Evolutionary conservation across 2,113 vertebrate species (phyloP).

Genomic region (human): GRCh38 chr18:41783501-41784000

Average conservation of each 20-base stretch:
- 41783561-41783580: background rate
- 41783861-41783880: conserved; percentile 87
- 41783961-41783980: conserved; percentile 77
- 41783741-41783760: conserved; percentile 80
- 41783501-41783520: background rate
- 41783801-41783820: conserved; percentile 71
- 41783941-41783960: conserved; percentile 79
- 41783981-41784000: conserved; percentile 83
- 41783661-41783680: conserved; percentile 62
- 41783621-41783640: background rate
- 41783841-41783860: conserved; percentile 84
- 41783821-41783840: conserved; percentile 80
- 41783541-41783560: background rate
- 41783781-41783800: conserved; percentile 34
- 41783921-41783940: conserved; percentile 81
- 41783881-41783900: conserved; percentile 89
- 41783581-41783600: background rate
- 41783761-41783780: conserved; percentile 69
- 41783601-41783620: background rate
- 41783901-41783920: conserved; percentile 83
- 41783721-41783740: conserved; percentile 83
- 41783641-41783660: background rate
- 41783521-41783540: background rate
- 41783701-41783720: conserved; percentile 76
- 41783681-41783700: conserved; percentile 75